Base-by-base conservation (phyloP, 2,113 vertebrate species). In the human (Homo sapiens) region DNA sequence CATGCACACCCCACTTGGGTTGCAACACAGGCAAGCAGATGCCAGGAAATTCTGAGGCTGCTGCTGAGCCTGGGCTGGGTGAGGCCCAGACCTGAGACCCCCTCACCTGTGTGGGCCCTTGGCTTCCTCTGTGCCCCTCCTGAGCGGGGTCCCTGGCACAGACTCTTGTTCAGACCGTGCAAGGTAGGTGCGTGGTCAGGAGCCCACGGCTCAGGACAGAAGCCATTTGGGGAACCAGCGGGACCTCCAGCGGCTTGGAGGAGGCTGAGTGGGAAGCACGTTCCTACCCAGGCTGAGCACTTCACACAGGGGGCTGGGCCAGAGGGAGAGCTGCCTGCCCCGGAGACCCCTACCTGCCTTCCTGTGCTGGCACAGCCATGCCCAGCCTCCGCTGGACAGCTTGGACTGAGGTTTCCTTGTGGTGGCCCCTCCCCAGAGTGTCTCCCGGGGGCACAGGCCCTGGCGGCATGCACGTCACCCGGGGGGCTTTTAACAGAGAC, bases 41-140 rank as follows among this genome's bases (percentile, higher is more conserved):
- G 27, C 81, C 79, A 72, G 95, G 57, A 90, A 94, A 92, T 48
- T 84, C 82, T 45, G 93, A 95, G 38, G 48, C 83, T 35, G 89
- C 86, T 22, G 13, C 27, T 82, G 25, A 38, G 38, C 4, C 0
- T 38, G 20, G 18, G 35, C n/a, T 17, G 27, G 5, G n/a, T 55
- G 75, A 95, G 52, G 52, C 66, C 27, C 23, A 61, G 38, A 64
- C 11, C 27, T 68, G 17, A 48, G 38, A 70, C 8, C 0, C 48
- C 89, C 76, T 94, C 95, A 27, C 89, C 86, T 96, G 72, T 0
- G 23, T 35, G 20, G 38, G 20, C 38, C 1, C 70, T 4, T 25
- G 59, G 45, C 83, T 68, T 61, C 73, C 38, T 16, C 13, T 17
- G 66, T 14, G 3, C 14, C 14, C 66, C 6, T 32, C 35, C 45